These are phyloP conservation scores for Helostoma temminkii DNA, from an alignment of 2,797 vertebrate species.

Conservation along the genomic window DNA sequence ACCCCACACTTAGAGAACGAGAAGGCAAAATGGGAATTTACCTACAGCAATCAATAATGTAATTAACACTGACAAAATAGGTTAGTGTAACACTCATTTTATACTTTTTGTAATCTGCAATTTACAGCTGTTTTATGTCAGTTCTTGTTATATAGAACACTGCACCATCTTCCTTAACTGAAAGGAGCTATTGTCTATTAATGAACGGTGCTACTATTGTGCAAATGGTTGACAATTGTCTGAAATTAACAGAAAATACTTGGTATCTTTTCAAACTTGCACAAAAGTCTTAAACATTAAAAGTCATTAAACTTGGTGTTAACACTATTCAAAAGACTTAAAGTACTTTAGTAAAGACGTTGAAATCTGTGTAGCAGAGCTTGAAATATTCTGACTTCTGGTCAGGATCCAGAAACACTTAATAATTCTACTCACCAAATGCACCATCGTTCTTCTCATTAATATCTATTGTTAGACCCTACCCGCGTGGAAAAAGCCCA, in stretches of 20 bases:
- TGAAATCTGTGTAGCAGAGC: background rate
- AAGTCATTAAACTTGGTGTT: background rate
- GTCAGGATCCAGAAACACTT: background rate
- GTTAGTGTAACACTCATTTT: conserved; percentile 24
- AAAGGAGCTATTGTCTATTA: background rate
- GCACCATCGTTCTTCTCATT: background rate
- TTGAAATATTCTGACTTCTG: background rate
- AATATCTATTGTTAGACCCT: background rate
- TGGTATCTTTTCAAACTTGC: background rate
- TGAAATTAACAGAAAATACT: background rate
- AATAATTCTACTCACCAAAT: no score
- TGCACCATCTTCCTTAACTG: background rate
- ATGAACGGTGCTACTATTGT: background rate
- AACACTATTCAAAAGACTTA: background rate
- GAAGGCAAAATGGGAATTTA: conserved; percentile 28
- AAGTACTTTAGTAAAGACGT: background rate
- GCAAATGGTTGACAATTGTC: background rate
- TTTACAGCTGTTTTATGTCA: background rate
- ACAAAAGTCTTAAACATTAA: background rate
- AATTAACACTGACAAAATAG: conserved; percentile 40
- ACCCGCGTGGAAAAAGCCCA: background rate
- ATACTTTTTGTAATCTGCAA: background rate
- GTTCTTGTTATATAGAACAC: background rate
- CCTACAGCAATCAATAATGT: conserved; percentile 39
- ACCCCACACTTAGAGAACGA: conserved; percentile 15